Percentiles rank a stretch among this genome's conserved stretches.
Conservation (phyloP, 2,113 vertebrate genomes). For the Rana temporaria region DNA sequence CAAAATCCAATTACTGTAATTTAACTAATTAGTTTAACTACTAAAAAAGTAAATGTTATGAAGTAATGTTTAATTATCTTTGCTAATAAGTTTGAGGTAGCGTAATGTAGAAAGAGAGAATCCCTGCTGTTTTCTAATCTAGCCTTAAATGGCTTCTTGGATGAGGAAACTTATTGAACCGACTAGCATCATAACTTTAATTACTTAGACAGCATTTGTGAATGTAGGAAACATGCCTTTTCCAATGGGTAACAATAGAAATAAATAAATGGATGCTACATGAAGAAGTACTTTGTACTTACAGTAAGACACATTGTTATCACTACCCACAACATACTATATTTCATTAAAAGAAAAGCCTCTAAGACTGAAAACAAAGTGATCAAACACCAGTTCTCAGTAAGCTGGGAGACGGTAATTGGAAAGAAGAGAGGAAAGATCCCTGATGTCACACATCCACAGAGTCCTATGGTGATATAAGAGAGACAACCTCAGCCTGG, state of each 20-base stretch:
- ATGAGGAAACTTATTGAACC: slow-evolving; percentile 54
- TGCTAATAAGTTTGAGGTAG: slow-evolving; percentile 57
- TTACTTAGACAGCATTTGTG: slow-evolving; percentile 52
- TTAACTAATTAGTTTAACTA: slow-evolving; percentile 56
- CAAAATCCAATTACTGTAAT: slow-evolving; percentile 56
- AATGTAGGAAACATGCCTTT: slow-evolving; percentile 13
- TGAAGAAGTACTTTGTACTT: not conserved
- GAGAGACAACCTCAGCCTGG: too few species aligned
- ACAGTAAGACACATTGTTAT: not conserved
- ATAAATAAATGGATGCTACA: not conserved
- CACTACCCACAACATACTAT: not conserved
- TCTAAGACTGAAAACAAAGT: too few species aligned
- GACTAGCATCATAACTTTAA: slow-evolving; percentile 55
- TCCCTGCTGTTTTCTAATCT: slow-evolving; percentile 55
- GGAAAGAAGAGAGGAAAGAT: too few species aligned
- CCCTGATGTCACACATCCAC: too few species aligned
- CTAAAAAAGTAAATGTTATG: slow-evolving; percentile 55
- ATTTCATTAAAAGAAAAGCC: not conserved
- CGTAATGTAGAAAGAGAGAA: slow-evolving; percentile 52
- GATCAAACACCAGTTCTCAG: too few species aligned
- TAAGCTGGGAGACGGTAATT: too few species aligned
- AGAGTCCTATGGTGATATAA: too few species aligned
- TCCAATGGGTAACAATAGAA: not conserved
- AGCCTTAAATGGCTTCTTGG: slow-evolving; percentile 50
- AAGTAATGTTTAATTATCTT: slow-evolving; percentile 58